Conservation (phyloP, 2,888 invertebrate genomes). For the Hypsopygia costalis region DNA sequence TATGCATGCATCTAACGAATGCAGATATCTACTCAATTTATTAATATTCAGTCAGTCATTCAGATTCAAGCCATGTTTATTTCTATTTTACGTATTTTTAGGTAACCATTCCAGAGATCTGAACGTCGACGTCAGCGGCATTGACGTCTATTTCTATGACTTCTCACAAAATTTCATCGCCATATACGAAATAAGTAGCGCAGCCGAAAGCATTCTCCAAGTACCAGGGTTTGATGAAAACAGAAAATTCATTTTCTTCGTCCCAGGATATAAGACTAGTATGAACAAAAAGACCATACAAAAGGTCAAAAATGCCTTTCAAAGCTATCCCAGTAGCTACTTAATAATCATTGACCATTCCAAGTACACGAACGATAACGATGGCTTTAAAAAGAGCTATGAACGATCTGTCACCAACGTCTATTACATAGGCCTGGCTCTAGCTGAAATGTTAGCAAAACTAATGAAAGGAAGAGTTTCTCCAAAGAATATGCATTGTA, state of each 20-base stretch:
- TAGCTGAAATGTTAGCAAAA: constrained; percentile 47
- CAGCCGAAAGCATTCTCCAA: constrained; percentile 48
- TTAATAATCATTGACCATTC: constrained; percentile 69
- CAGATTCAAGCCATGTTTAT: no score
- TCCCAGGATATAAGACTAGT: constrained; percentile 60
- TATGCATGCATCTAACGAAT: no score
- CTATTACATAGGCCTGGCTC: constrained; percentile 58
- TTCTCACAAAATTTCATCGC: constrained; percentile 39
- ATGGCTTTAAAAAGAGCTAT: constrained; percentile 55
- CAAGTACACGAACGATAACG: constrained; percentile 54
- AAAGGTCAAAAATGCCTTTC: constrained; percentile 54
- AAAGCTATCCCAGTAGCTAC: constrained; percentile 50
- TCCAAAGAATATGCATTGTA: constrained; percentile 52
- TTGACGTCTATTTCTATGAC: constrained; percentile 48
- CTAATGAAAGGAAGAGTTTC: constrained; percentile 46
- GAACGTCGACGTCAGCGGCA: not conserved
- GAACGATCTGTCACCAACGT: constrained; percentile 62
- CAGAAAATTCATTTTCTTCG: constrained; percentile 54
- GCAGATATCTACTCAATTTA: no score
- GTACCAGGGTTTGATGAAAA: constrained; percentile 46
- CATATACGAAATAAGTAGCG: constrained; percentile 43
- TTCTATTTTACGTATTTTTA: no score
- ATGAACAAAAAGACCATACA: constrained; percentile 56
- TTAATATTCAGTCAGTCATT: no score
- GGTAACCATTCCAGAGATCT: not conserved